Evolutionary conservation across 1,140 invertebrate species (phyloP).

Genomic region (Plodia interpunctella): DNA sequence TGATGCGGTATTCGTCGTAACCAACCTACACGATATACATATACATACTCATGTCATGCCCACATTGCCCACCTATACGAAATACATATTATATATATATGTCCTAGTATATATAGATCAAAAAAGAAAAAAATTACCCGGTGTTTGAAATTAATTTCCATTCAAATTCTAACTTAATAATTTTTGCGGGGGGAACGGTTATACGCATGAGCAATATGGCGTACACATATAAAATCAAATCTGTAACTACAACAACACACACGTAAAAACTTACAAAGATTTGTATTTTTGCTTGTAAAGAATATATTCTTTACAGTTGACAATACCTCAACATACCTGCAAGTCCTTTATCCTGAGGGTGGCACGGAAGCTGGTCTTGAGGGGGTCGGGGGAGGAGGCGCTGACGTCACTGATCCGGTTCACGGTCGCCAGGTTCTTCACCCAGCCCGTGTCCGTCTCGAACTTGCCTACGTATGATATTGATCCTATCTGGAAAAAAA

Average conservation of each 20-base stretch:
- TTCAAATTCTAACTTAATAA: no score
- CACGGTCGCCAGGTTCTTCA: constrained; percentile 65
- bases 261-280: no score
- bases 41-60: no score
- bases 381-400: constrained; percentile 40
- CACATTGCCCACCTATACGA: constrained; percentile 44
- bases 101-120: neutral
- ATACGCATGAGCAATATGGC: no score
- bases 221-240: no score
- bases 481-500: constrained; percentile 57
- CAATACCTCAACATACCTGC: constrained; percentile 40
- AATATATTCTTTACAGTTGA: no score
- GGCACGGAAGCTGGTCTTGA: constrained; percentile 54
- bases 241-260: no score
- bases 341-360: constrained; percentile 62
- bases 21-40: constrained; percentile 37
- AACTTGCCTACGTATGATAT: constrained; percentile 64
- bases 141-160: no score
- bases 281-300: no score
- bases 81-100: neutral
- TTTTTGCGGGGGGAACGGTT: no score
- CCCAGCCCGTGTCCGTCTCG: constrained; percentile 62
- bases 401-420: constrained; percentile 63
- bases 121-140: no score
- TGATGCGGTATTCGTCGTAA: constrained; percentile 59